Percentiles rank a stretch among this genome's conserved stretches.
Evolutionary conservation across 1,140 invertebrate species (phyloP).

Genomic region (Saccostrea glomerata): DNA sequence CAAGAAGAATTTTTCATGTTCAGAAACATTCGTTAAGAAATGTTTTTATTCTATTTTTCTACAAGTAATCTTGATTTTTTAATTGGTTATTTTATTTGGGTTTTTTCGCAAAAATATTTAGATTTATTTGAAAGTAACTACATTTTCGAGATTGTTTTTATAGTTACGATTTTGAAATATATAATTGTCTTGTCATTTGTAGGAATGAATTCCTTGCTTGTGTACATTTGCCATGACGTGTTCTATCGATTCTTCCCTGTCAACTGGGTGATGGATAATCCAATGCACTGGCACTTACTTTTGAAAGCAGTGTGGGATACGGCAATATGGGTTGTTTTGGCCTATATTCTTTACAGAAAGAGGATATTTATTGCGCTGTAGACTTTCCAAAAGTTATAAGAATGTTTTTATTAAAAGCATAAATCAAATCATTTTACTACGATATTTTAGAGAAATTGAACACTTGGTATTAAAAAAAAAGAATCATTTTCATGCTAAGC

Average conservation of each 20-base stretch:
- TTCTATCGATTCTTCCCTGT: conserved; percentile 89
- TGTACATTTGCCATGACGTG: conserved; percentile 91
- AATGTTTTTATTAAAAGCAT: background rate
- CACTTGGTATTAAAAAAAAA: no score
- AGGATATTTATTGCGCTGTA: conserved; percentile 74
- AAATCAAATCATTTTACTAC: no score
- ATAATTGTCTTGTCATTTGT: conserved; percentile 42
- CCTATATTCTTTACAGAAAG: conserved; percentile 71
- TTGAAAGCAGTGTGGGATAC: conserved; percentile 70
- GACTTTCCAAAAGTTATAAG: background rate
- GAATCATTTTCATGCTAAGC: no score
- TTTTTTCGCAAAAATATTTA: no score
- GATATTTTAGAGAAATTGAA: no score
- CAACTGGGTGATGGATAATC: conserved; percentile 64
- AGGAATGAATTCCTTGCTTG: conserved; percentile 93
- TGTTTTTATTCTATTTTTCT: no score
- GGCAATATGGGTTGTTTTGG: conserved; percentile 69
- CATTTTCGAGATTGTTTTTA: no score
- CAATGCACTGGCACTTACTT: conserved; percentile 70
- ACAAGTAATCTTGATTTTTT: no score
- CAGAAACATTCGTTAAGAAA: no score
- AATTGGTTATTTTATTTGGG: no score
- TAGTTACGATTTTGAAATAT: background rate
- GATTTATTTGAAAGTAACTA: no score
- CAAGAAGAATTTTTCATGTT: no score